Percentiles rank a stretch among this genome's conserved stretches.
These are phyloP conservation scores for Isichthys henryi DNA, from an alignment of 2,113 vertebrate species.

Conservation along the genomic window DNA sequence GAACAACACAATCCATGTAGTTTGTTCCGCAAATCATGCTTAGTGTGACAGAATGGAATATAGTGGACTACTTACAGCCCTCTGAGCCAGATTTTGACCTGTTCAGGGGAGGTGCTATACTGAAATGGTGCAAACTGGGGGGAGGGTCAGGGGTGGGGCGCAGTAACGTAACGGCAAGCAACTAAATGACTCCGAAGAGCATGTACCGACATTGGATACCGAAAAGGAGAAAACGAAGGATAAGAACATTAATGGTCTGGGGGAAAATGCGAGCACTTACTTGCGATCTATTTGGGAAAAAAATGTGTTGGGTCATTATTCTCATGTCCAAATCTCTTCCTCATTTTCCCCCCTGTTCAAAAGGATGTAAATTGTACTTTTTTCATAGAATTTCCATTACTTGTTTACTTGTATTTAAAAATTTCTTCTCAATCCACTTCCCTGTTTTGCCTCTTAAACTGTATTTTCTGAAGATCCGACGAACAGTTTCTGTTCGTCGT, in stretches of 20 bases:
- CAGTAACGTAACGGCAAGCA: conserved; percentile 9
- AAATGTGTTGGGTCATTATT: conserved; percentile 1
- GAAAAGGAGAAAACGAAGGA: not conserved
- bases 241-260: not conserved
- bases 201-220: not conserved
- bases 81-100: not conserved
- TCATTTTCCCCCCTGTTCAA: not conserved
- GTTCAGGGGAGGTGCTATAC: conserved; percentile 1
- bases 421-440: conserved; percentile 17
- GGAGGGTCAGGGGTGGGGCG: not conserved
- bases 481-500: conserved; percentile 26
- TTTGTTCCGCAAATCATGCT: not conserved
- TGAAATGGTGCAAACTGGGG: conserved; percentile 18
- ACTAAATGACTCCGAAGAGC: conserved; percentile 16
- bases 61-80: not conserved
- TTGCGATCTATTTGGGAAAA: not conserved
- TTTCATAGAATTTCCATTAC: conserved; percentile 2
- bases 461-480: conserved; percentile 34
- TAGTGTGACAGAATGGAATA: not conserved
- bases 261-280: not conserved
- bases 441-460: conserved; percentile 34
- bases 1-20: not conserved
- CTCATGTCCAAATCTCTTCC: not conserved
- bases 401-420: conserved; percentile 11
- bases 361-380: conserved; percentile 3